Evolutionary conservation across 2,888 invertebrate species (phyloP), one percentile per base, ranked within the genome.

Genomic region (Cepaea hortensis): DNA sequence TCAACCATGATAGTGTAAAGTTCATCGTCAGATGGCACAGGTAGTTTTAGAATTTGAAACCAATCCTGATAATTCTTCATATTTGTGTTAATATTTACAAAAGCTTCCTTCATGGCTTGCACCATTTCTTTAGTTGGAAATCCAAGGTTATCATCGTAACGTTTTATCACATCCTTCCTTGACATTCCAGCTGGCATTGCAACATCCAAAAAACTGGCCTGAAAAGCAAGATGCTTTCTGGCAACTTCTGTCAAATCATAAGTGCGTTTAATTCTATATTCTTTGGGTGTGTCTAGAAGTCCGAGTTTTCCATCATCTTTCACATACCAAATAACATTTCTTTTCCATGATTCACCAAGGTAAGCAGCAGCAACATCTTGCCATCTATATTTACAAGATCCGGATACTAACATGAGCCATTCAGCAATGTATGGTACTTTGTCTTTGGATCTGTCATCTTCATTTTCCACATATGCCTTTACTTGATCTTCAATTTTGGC

Each of bases 251-350:
- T 93, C 62, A 90, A 87, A 65, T 82, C 76, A 13, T 91, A 89
- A 0, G 93, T 93, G 65, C 90, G 83, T 50, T 86, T 81, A 6
- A 93, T 88, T 70, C 93, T 85, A 88, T 92, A 91, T 20, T 90
- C 88, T 86, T 90, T 88, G 76, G 89, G 89, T 2, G 91, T 93
- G 87, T 92, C 92, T 75, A 93, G 87, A 88, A 90, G 90, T 2
- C 93, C 93, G 48, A 92, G 90, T 80, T 91, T 90, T 3, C 88
- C 85, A 81, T 92, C 91, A 20, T 92, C 93, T 85, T 92, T 92
- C n/a, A 93, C 93, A 77, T 92, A 93, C 92, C 92, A 92, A 92
- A 92, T 93, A 20, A 92, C 92, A 82, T 92, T 92, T 3, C 93
- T 88, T 68, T 84, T 88, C 91, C 91, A 92, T 50, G 91, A 91